Conservation (phyloP, 2,888 invertebrate species). For the Rhingia campestris region DNA sequence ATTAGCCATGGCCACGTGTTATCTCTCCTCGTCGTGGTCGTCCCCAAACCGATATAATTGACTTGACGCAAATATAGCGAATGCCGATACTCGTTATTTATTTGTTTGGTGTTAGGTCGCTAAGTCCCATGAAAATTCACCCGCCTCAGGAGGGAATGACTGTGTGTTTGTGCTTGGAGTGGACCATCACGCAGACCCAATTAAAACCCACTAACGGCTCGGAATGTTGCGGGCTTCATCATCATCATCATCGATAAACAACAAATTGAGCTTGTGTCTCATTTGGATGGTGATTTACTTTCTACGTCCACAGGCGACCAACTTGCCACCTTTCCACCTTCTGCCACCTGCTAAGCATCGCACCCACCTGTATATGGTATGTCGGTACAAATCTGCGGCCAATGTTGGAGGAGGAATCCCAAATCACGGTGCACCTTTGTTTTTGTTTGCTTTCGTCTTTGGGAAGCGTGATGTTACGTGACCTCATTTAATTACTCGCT, state of each 20-base stretch:
- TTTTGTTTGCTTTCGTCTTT: slow-evolving; percentile 28
- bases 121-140: slow-evolving; percentile 42
- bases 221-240: slow-evolving; percentile 55
- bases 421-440: slow-evolving; percentile 2
- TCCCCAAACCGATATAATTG: slow-evolving; percentile 45
- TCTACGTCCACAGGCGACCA: slow-evolving; percentile 51
- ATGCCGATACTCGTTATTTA: slow-evolving; percentile 59
- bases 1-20: slow-evolving; percentile 35
- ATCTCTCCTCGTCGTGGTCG: slow-evolving; percentile 14
- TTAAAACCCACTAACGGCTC: slow-evolving; percentile 62
- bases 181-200: slow-evolving; percentile 47
- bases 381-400: slow-evolving; percentile 7
- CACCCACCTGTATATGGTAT: slow-evolving; percentile 60
- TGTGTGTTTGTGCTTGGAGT: not conserved
- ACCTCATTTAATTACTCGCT: slow-evolving; percentile 59
- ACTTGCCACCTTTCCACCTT: slow-evolving; percentile 23
- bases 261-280: slow-evolving; percentile 67
- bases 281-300: slow-evolving; percentile 73
- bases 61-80: slow-evolving; percentile 56
- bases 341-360: slow-evolving; percentile 10
- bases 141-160: not conserved
- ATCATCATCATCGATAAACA: slow-evolving; percentile 53
- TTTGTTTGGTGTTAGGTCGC: slow-evolving; percentile 36
- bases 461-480: slow-evolving; percentile 33
- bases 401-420: slow-evolving; percentile 58